phyloP scores from a whole-genome alignment of 2,888 invertebrate genomes.

The Anthophora plumipes region DNA sequence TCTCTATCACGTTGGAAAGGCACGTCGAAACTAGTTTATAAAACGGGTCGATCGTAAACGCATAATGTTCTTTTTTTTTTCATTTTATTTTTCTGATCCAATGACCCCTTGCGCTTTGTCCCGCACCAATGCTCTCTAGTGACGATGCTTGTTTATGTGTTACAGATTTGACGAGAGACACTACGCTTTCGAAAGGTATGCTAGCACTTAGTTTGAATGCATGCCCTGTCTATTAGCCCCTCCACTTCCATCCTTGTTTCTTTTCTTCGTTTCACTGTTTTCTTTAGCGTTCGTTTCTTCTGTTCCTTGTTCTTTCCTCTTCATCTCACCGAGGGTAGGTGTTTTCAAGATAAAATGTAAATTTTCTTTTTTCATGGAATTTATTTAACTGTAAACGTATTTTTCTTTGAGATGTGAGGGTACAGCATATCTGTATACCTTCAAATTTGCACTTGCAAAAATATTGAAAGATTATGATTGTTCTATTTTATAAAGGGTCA shows the following conservation, averaged over 20 bases:
- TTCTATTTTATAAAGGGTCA: too few species aligned
- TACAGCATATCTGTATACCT: too few species aligned
- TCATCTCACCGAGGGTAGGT: background rate
- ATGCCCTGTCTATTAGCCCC: constrained; percentile 48
- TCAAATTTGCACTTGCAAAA: background rate
- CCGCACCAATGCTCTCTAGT: constrained; percentile 62
- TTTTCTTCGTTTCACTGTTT: background rate
- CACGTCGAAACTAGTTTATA: constrained; percentile 68
- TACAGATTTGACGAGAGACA: constrained; percentile 84
- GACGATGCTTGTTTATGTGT: constrained; percentile 80
- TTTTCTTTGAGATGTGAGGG: too few species aligned
- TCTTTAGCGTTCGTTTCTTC: background rate
- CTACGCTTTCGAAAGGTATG: constrained; percentile 84
- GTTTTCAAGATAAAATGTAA: too few species aligned
- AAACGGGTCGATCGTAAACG: constrained; percentile 62
- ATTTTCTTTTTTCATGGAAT: too few species aligned
- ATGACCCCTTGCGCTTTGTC: constrained; percentile 56
- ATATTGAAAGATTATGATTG: background rate
- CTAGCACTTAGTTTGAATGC: constrained; percentile 62
- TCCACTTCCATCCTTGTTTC: background rate
- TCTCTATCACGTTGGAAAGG: constrained; percentile 33
- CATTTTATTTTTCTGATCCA: constrained; percentile 69
- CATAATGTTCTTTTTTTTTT: constrained; percentile 53
- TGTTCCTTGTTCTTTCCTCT: background rate
- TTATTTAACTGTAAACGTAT: too few species aligned